A percentile compares a stretch with the other conserved stretches of the same genome.
Evolutionary conservation across 2,113 vertebrate genomes (phyloP).

Genomic region (Apistogramma diplotaenia): DNA sequence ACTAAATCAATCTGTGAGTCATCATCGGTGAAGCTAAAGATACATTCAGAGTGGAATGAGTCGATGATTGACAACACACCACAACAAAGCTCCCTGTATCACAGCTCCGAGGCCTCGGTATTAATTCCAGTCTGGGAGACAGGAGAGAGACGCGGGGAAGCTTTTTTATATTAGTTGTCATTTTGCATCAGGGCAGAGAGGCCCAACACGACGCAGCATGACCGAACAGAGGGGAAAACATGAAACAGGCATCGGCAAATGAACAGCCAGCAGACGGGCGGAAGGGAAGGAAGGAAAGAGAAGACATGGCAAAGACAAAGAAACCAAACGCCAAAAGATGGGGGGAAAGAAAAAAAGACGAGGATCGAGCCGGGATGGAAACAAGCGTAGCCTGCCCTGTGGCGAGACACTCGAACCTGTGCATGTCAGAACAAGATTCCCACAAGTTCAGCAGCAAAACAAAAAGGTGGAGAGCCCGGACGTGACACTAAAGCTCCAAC

Average conservation of each 20-base stretch:
- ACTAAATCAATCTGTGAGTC: constrained; percentile 38
- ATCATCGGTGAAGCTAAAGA: constrained; percentile 21
- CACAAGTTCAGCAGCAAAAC: constrained; percentile 57
- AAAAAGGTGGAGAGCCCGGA: constrained; percentile 22
- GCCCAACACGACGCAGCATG: neutral
- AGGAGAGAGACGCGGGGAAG: neutral
- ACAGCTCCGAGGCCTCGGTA: constrained; percentile 27
- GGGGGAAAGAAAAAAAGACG: constrained; percentile 43
- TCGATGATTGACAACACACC: constrained; percentile 63
- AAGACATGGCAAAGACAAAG: constrained; percentile 43
- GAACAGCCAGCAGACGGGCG: constrained; percentile 9
- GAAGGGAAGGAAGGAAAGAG: neutral
- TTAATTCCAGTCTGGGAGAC: constrained; percentile 56
- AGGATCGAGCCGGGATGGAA: constrained; percentile 20
- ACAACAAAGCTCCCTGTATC: constrained; percentile 62
- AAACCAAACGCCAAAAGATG: constrained; percentile 12
- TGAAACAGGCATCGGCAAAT: constrained; percentile 9
- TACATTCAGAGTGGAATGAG: constrained; percentile 37
- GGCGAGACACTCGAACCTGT: constrained; percentile 63
- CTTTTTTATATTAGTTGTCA: constrained; percentile 33
- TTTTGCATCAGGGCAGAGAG: constrained; percentile 36
- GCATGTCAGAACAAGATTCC: constrained; percentile 65
- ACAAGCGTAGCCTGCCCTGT: constrained; percentile 44
- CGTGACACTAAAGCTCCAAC: constrained; percentile 19
- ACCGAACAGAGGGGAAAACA: constrained; percentile 10